Conservation (phyloP, 2,113 vertebrate genomes). For the Tyrannus savana region DNA sequence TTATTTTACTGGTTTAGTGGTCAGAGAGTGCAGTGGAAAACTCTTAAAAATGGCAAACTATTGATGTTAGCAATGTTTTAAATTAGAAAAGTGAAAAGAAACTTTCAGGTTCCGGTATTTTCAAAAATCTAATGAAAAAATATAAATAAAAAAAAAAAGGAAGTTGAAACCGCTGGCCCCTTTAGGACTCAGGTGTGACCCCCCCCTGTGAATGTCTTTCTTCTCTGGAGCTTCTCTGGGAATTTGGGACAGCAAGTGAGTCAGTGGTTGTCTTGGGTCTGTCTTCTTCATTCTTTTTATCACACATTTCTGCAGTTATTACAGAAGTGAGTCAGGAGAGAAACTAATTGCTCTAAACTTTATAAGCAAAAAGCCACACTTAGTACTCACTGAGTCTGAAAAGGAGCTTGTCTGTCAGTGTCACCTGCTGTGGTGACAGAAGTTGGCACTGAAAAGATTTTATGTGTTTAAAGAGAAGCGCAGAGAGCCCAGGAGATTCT, state of each 20-base stretch:
- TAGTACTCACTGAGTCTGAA: neutral
- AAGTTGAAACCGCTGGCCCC: neutral
- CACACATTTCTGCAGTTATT: neutral
- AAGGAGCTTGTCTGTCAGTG: neutral
- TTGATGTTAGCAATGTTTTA: neutral
- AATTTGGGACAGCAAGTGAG: neutral
- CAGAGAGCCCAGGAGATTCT: neutral
- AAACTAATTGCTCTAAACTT: neutral
- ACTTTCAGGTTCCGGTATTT: neutral
- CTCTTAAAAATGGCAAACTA: neutral
- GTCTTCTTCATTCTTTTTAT: neutral
- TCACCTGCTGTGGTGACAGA: constrained; percentile 21
- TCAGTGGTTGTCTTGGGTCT: neutral
- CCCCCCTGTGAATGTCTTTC: neutral
- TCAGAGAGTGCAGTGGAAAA: neutral
- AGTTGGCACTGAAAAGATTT: neutral
- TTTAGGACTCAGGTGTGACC: neutral
- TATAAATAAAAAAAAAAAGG: neutral
- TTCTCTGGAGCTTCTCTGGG: neutral
- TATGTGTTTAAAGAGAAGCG: neutral
- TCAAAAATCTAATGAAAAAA: neutral
- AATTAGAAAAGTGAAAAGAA: neutral
- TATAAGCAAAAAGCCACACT: neutral
- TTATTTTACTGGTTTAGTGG: neutral
- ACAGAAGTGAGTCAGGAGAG: constrained; percentile 37